Evolutionary conservation across 2,888 invertebrate species (phyloP).

Genomic region (Melinaea marsaeus): DNA sequence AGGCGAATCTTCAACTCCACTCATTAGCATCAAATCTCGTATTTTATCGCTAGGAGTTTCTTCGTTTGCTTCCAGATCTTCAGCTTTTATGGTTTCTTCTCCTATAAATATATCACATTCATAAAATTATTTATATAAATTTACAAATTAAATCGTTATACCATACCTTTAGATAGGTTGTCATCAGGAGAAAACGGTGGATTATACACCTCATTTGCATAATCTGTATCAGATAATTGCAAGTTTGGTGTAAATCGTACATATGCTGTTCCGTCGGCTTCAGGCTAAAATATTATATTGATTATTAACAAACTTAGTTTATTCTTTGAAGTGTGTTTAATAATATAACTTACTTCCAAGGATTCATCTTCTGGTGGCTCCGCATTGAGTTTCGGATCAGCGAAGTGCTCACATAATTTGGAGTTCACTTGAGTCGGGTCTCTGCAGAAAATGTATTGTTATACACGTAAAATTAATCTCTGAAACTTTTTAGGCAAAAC

Average conservation of each 20-base stretch:
- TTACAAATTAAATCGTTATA: background rate
- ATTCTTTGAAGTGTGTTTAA: background rate
- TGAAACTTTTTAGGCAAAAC: background rate
- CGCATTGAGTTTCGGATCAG: constrained; percentile 57
- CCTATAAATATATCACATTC: constrained; percentile 14
- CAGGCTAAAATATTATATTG: constrained; percentile 53
- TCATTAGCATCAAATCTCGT: constrained; percentile 60
- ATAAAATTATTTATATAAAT: constrained; percentile 8
- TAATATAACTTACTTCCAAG: constrained; percentile 45
- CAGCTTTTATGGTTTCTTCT: constrained; percentile 30
- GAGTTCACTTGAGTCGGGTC: constrained; percentile 58
- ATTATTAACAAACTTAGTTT: background rate
- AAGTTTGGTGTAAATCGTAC: constrained; percentile 86
- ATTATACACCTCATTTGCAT: constrained; percentile 89
- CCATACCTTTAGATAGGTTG: constrained; percentile 54
- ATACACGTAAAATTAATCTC: background rate
- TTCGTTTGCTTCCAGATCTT: constrained; percentile 38
- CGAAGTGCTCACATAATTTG: constrained; percentile 66
- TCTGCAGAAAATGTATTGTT: constrained; percentile 39
- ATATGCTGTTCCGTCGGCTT: constrained; percentile 85
- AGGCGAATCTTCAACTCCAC: constrained; percentile 56
- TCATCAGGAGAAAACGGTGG: constrained; percentile 80
- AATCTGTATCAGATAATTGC: constrained; percentile 80
- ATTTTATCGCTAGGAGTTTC: constrained; percentile 64
- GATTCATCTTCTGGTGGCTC: constrained; percentile 42